Conservation (phyloP, 2,797 vertebrate species). For the Arrhamphus sclerolepis region DNA sequence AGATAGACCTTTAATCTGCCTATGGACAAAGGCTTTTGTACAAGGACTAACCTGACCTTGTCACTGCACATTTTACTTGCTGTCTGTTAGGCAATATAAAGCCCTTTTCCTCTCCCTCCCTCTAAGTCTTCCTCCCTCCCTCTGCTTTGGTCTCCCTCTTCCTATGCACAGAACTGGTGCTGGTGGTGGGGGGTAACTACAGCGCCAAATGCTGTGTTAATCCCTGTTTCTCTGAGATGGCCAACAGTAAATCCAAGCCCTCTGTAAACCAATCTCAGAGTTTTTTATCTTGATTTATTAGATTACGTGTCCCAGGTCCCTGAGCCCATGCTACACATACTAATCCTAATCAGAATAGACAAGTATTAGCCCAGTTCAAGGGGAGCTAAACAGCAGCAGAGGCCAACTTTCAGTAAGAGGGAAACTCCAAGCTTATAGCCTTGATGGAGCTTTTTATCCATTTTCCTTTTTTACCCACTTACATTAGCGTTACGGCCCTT, state of each 20-base stretch:
- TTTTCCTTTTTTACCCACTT: slow-evolving; percentile 76
- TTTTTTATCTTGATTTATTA: slow-evolving; percentile 90
- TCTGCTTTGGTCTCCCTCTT: slow-evolving; percentile 31
- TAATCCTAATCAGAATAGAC: slow-evolving; percentile 92
- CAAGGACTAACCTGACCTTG: slow-evolving; percentile 93
- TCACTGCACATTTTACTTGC: slow-evolving; percentile 94
- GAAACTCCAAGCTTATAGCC: slow-evolving; percentile 74
- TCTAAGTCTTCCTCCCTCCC: slow-evolving; percentile 69
- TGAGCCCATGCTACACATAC: slow-evolving; percentile 81
- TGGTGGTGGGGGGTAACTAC: slow-evolving; percentile 73
- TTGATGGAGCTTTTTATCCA: slow-evolving; percentile 70
- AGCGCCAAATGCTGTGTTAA: slow-evolving; percentile 84
- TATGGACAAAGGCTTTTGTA: slow-evolving; percentile 90
- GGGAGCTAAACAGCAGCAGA: slow-evolving; percentile 80
- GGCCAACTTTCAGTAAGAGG: slow-evolving; percentile 77
- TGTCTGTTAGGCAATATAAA: slow-evolving; percentile 87
- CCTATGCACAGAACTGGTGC: slow-evolving; percentile 64
- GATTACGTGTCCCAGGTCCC: slow-evolving; percentile 86
- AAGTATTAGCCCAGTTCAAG: slow-evolving; percentile 87
- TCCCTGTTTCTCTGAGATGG: slow-evolving; percentile 85
- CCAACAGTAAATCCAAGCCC: slow-evolving; percentile 85
- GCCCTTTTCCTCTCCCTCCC: slow-evolving; percentile 68
- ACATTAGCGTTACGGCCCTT: no score
- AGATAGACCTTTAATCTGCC: slow-evolving; percentile 94
- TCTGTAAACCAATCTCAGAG: slow-evolving; percentile 88